Evolutionary conservation across 2,888 invertebrate genomes (phyloP).

Genomic region (Xanthorhoe designata): DNA sequence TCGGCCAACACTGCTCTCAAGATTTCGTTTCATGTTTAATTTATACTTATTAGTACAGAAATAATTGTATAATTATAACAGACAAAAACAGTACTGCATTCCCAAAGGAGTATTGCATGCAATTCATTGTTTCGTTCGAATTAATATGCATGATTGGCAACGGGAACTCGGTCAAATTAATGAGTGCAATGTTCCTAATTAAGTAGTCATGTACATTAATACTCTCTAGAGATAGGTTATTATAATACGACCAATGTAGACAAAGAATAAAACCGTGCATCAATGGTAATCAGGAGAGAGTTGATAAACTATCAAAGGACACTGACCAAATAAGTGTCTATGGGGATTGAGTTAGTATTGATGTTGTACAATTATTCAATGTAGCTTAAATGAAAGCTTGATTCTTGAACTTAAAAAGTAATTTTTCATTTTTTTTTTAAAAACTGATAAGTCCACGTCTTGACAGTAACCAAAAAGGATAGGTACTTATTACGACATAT

Average conservation of each 20-base stretch:
- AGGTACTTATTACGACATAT: too few relatives aligned
- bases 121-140: slow-evolving; percentile 27
- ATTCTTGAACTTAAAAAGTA: too few relatives aligned
- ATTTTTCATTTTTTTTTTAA: too few relatives aligned
- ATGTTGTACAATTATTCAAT: too few relatives aligned
- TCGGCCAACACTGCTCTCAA: too few relatives aligned
- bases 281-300: neutral
- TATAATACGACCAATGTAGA: neutral
- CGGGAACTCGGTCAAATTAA: slow-evolving; percentile 29
- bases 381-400: too few relatives aligned
- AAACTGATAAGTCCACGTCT: too few relatives aligned
- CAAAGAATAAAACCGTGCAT: too few relatives aligned
- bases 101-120: slow-evolving; percentile 17
- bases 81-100: slow-evolving; percentile 4
- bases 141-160: slow-evolving; percentile 34
- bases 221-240: slow-evolving; percentile 10
- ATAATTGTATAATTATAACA: neutral
- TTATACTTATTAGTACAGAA: neutral
- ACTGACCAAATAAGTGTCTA: too few relatives aligned
- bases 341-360: too few relatives aligned
- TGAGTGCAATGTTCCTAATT: slow-evolving; percentile 34
- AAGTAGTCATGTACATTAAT: slow-evolving; percentile 24
- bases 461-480: too few relatives aligned
- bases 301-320: too few relatives aligned
- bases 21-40: neutral